Base-by-base conservation (phyloP, 2,797 vertebrate genomes). In the Gymnothorax javanicus region DNA sequence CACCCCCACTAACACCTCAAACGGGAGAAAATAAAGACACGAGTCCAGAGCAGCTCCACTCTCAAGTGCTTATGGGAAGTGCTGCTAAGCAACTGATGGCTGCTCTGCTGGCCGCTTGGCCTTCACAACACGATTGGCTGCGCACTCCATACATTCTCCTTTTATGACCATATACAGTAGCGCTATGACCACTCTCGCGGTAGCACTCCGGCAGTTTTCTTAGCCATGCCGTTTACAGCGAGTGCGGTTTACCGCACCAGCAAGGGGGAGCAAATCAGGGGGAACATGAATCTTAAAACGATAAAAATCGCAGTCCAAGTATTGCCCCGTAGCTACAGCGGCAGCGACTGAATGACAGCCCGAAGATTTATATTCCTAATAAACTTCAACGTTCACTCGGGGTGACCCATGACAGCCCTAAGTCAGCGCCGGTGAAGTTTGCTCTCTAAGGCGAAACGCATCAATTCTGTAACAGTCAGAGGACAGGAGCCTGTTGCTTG, bases 51-150 rank as follows among this genome's bases (percentile, higher is more conserved):
- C 33, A 9, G 4, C 15, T 57, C 71, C 79, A 15, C 15, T 6
- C 58, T 84, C 73, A 17, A 73, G 64, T 71, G 86, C 59, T 83
- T 9, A 59, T 56, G 67, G 54, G 15, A 58, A 84, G 54, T 58
- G 67, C 82, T 87, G 82, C 86, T 60, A 87, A 67, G 86, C 82
- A 87, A 87, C 82, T 11, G 20, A 52, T 6, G 43, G 73, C 33
- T 43, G 33, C 1, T 12, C 73, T 33, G 15, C 3, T 75, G 73
- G 33, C 13, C 25, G 43, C 69, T 12, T 43, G 33, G 3, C 69
- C 69, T 23, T 11, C 25, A 73, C 9, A 33, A 73, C 27, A 73
- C 1, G 27, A 43, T 43, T 73, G 69, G 12, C 25, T 33, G 27
- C 12, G 33, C 9, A 73, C 25, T 27, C 9, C 4, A 33, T 73